These are phyloP conservation scores for Cepphus grylle DNA, from an alignment of 2,113 vertebrate species.

Conservation along the genomic window DNA sequence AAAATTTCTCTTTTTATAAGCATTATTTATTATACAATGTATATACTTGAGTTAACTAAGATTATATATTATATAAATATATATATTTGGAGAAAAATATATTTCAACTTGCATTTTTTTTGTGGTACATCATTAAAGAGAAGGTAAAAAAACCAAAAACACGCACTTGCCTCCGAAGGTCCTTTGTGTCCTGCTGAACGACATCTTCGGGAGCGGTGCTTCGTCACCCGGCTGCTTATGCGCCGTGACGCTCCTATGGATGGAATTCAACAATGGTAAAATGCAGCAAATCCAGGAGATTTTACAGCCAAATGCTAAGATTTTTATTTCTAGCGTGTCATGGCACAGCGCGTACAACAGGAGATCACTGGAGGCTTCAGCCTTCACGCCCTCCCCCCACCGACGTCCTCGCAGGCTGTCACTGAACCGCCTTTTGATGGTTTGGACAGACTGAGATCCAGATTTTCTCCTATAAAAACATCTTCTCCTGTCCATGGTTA, in stretches of 20 bases:
- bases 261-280: not conserved
- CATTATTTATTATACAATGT: slow-evolving; percentile 99
- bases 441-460: not conserved
- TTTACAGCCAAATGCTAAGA: not conserved
- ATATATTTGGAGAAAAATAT: slow-evolving; percentile 84
- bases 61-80: slow-evolving; percentile 99
- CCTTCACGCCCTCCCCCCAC: no score
- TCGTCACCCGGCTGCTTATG: not conserved
- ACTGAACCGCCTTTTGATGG: not conserved
- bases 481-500: not conserved
- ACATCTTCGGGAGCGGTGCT: rapidly evolving
- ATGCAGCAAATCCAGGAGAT: rapidly evolving
- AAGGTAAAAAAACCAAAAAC: slow-evolving; percentile 52
- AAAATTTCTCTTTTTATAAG: slow-evolving; percentile 99
- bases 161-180: not conserved
- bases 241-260: rapidly evolving
- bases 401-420: not conserved
- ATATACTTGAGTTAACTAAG: slow-evolving; percentile 99
- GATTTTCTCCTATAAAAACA: not conserved
- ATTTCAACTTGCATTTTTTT: slow-evolving; percentile 75
- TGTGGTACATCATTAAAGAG: slow-evolving; percentile 71
- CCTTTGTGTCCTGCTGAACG: not conserved
- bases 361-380: not conserved
- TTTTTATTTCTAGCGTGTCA: not conserved
- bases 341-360: not conserved